Evolutionary conservation across 2,888 invertebrate species (phyloP), one percentile per base, ranked within the genome.

Genomic region (Diarsia brunnea): DNA sequence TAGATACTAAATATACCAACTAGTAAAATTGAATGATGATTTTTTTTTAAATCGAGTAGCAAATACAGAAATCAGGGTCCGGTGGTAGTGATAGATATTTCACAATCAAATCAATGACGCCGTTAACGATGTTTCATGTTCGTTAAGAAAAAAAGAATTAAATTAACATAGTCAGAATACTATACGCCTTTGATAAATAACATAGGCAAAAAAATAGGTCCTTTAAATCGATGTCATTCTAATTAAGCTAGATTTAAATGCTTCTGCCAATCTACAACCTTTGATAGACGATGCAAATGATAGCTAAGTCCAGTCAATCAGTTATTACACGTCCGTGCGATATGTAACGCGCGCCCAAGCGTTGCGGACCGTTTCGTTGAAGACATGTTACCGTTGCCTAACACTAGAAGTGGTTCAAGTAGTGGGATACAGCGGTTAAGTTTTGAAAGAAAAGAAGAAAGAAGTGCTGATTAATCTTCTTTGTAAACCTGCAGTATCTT

Each of bases 311-410:
- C 78, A 75, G 68, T 77, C 69, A 73, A 86, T 86, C 81, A 87
- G 75, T 67, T 81, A 83, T 81, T 82, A 82, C 70, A 82, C 77
- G 84, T 81, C 77, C 73, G 75, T 75, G 78, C 73, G 76, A 82
- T 79, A 82, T 87, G 86, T 85, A 88, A 90, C 84, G 84, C 84
- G 86, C 86, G 87, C 86, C 91, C 88, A 88, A 92, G 91, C 92
- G 93, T 91, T 89, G 89, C 91, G 86, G 89, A 87, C 90, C 87
- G 91, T 90, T 92, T 89, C 90, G 85, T 86, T 89, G 88, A 87
- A 88, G 74, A 74, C 86, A 85, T 84, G 85, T 88, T 90, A 90
- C 90, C 87, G 92, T 94, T 95, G 90, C 93, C 79, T 89, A 93
- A 93, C 88, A 69, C 68, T 82, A 12, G 8, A 31, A 31, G 65